Evolutionary conservation across 2,797 vertebrate species (phyloP), one percentile per base, ranked within the genome.

Genomic region (Allobates femoralis): DNA sequence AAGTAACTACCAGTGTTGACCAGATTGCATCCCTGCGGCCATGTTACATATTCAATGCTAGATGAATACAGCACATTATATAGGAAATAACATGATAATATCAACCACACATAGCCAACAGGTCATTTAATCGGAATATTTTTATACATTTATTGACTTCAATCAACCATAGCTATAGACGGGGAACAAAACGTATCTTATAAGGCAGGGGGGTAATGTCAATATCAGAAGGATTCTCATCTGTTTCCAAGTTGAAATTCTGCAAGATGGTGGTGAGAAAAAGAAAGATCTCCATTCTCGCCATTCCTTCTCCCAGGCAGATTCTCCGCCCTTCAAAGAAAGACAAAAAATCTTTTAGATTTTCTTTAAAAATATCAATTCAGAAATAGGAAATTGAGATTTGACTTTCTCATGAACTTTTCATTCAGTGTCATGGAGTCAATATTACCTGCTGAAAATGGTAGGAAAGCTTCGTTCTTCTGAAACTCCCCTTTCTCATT

Each of bases 281-380:
- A 3, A 83, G 81, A 34, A 83, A 83, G 23, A 83, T 71, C 69
- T 83, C 81, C 81, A 83, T 83, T 16, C 53, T 55, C 46, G 81
- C 81, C 81, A 83, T n/a, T n/a, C 81, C 81, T 74, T 83, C 81
- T n/a, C 81, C 81, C 8, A 69, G 21, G 16, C 81, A 83, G 8
- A 71, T 73, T n/a, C 81, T 73, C 23, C 56, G 56, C 14, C 81
- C 81, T 83, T 26, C 3, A 21, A 37, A 73, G 0, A 82, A 67
- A 19, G 16, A 30, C 3, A 23, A 71, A n/a, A n/a, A n/a, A n/a
- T 60, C 19, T 15, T 32, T 30, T n/a, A 67, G 64, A 67, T 34
- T 16, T 5, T 67, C 10, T 34, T 34, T n/a, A n/a, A n/a, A 10
- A 32, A 32, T 8, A 32, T 19, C 4, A 66, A 32, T 66, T 16